Evolutionary conservation across 2,113 vertebrate species (phyloP), one percentile per base, ranked within the genome.

Genomic region (Ailurus styani): DNA sequence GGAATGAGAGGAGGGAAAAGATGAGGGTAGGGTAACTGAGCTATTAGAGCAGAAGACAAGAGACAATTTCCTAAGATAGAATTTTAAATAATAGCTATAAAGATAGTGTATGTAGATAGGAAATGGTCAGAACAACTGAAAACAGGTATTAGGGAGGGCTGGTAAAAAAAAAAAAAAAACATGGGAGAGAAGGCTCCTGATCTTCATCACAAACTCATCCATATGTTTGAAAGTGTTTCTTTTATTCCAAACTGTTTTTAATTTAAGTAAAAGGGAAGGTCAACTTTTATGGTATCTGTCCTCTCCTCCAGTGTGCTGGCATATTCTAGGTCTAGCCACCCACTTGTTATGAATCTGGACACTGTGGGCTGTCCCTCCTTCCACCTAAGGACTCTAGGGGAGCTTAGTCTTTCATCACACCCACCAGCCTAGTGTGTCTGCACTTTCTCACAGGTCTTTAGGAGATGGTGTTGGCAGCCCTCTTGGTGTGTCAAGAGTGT

Each of bases 261-360:
- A 88, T 87, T 89, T 84, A 84, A 96, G 72, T 92, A 77, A 92
- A 84, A 96, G 82, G 7, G 15, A 79, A 95, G 10, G 42, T 64
- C 29, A 93, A 45, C 20, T 7, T 75, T 79, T 85, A 81, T n/a
- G 25, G 7, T 40, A 95, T 34, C 17, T 66, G n/a, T 79, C 2
- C 23, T 95, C 55, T 40, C 89, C 55, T 85, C 60, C 54, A 81
- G 34, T 42, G 14, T 87, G 47, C 29, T 96, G 47, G 27, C 21
- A 82, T 72, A 81, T 54, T 84, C 68, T 75, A 83, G 77, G 75
- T 37, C 31, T 73, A 57, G 23, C 25, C 12, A 75, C 34, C 29
- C 34, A 68, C 8, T 84, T 66, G 40, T 57, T 68, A 54, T 68
- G 20, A 50, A 92, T 47, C 31, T 62, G 40, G 40, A 70, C 73